phyloP scores from a whole-genome alignment of 2,888 invertebrate species.

The Hesperia comma region DNA sequence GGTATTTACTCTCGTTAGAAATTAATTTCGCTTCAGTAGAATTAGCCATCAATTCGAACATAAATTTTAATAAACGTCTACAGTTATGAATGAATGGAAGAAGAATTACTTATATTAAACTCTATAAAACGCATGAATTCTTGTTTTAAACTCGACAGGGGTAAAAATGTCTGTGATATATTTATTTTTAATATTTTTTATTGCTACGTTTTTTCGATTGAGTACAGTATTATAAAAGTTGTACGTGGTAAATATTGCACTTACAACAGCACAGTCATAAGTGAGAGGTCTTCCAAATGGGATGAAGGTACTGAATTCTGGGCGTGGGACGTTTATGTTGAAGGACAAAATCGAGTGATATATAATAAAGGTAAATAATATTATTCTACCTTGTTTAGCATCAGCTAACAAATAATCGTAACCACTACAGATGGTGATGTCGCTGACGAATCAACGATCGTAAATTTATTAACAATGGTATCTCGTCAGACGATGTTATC shows the following conservation, averaged over 20 bases:
- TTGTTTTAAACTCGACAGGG: too few species aligned
- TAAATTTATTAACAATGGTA: conserved; percentile 51
- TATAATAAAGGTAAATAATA: neutral
- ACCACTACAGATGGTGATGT: neutral
- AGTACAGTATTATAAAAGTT: neutral
- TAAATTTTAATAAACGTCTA: too few species aligned
- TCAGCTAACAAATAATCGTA: conserved; percentile 5
- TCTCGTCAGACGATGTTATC: conserved; percentile 53
- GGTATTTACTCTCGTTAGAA: conserved; percentile 4
- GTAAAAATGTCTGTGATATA: too few species aligned
- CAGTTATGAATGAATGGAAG: too few species aligned
- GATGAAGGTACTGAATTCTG: neutral
- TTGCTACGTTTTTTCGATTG: neutral
- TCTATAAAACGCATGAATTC: too few species aligned
- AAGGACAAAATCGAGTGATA: neutral
- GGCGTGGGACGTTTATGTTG: neutral
- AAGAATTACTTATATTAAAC: too few species aligned
- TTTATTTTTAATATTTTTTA: too few species aligned
- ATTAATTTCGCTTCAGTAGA: neutral
- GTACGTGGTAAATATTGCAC: too few species aligned
- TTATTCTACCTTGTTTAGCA: neutral
- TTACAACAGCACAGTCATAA: neutral
- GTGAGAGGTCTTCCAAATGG: neutral
- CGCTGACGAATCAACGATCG: conserved; percentile 40
- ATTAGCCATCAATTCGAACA: neutral